Evolutionary conservation across 2,888 invertebrate species (phyloP).

Genomic region (Rhagonycha lutea): DNA sequence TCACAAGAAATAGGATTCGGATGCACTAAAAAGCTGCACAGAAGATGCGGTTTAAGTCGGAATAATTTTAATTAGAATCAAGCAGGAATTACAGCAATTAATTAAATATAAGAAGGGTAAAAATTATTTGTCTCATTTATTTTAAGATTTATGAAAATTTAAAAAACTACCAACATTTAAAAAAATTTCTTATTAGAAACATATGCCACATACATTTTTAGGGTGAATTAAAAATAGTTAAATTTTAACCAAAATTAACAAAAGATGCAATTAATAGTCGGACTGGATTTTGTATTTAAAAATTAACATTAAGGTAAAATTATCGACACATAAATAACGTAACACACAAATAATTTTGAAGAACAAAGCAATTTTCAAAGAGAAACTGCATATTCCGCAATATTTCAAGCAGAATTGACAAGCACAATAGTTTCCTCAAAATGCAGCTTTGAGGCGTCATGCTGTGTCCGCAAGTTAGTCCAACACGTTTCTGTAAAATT

Average conservation of each 20-base stretch:
- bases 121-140: background rate
- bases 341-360: conserved; percentile 29
- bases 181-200: background rate
- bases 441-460: conserved; percentile 51
- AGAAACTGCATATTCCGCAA: conserved; percentile 51
- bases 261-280: background rate
- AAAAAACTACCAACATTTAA: background rate
- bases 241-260: background rate
- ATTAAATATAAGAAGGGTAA: background rate
- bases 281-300: background rate
- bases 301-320: background rate
- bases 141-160: background rate
- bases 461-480: conserved; percentile 43
- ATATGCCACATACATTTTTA: background rate
- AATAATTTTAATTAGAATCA: background rate
- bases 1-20: background rate
- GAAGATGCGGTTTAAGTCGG: background rate
- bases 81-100: background rate
- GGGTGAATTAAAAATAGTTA: background rate
- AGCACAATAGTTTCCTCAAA: conserved; percentile 51
- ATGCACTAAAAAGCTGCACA: background rate
- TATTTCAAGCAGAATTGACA: conserved; percentile 52
- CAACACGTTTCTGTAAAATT: conserved; percentile 23
- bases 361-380: conserved; percentile 32
- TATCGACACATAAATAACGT: conserved; percentile 20